Base-by-base conservation (phyloP, 2,797 vertebrate genomes). In the Intellagama lesueurii region DNA sequence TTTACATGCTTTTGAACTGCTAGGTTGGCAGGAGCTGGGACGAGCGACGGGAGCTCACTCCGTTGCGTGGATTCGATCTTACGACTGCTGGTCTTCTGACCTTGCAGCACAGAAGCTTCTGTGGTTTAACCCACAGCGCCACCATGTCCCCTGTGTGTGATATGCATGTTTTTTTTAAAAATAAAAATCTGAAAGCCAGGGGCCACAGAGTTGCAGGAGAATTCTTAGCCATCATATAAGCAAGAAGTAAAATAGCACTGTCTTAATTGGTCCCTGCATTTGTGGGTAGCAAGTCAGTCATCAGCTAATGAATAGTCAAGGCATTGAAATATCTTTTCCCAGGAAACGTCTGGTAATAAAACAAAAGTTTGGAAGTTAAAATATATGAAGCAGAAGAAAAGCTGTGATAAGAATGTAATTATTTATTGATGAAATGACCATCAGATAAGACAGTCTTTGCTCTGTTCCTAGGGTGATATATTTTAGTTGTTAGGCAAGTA, bases 251-350 rank as follows among this genome's bases (percentile, higher is more conserved):
- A 90, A 0, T 4, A 66, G 30, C 40, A 3, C 11, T 72, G 49
- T 35, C 81, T 93, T 91, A 92, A 84, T 90, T 32, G 91, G 83
- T 87, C 77, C 4, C 90, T 93, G 88, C 92, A 91, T 90, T 70
- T 87, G 52, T 88, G 44, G 92, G 90, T 94, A 81, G 90, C 83
- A 90, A 24, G 26, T 92, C 91, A 92, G 86, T 94, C 81, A 92
- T 90, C 83, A 83, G 79, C 60, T 93, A 94, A 95, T 92, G 85
- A 94, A 89, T 4, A 0, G 90, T 88, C 92, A 93, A 83, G 85
- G 81, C 75, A 72, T 83, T 91, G 89, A 95, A 92, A 82, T 87
- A 64, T 86, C 12, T 49, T 73, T 83, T 85, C 44, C 64, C 28
- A 70, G 83, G 35, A 90, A 91, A 79, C 79, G 66, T 83, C 81